Percentiles rank a stretch among this genome's conserved stretches.
Conservation (phyloP, 2,113 vertebrate genomes). For the human (Homo sapiens) region DNA sequence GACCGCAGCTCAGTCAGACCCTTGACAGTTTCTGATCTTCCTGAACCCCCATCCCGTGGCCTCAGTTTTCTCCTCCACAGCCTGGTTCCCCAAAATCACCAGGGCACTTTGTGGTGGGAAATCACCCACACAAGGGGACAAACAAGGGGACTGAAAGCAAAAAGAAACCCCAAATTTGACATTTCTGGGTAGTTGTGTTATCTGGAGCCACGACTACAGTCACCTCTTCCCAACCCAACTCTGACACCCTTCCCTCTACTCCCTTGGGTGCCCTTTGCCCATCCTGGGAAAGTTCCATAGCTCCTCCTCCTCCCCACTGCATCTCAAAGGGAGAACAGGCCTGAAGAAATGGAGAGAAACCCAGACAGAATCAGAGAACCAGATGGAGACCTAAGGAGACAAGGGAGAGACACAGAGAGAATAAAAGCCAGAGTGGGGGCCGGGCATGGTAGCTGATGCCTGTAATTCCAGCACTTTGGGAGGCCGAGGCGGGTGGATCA, state of each 20-base stretch:
- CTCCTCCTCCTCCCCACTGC: neutral
- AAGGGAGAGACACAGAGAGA: neutral
- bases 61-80: conserved; percentile 45
- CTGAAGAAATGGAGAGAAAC: conserved; percentile 4
- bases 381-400: neutral
- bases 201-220: neutral
- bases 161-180: conserved; percentile 55
- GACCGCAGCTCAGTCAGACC: neutral
- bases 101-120: conserved; percentile 59
- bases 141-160: conserved; percentile 46
- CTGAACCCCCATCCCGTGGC: neutral
- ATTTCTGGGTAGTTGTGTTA: conserved; percentile 32
- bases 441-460: too few relatives aligned
- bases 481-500: too few relatives aligned
- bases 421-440: neutral
- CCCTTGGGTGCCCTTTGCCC: neutral
- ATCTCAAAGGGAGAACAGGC: neutral
- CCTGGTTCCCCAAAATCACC: conserved; percentile 30
- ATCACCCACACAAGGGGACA: conserved; percentile 27
- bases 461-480: too few relatives aligned
- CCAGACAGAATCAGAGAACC: neutral
- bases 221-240: conserved; percentile 45
- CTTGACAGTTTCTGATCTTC: neutral
- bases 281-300: conserved; percentile 16
- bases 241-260: neutral